Evolutionary conservation across 92 coral and sea anemone species (phyloP).

Genomic region (Plumapathes pennacea): DNA sequence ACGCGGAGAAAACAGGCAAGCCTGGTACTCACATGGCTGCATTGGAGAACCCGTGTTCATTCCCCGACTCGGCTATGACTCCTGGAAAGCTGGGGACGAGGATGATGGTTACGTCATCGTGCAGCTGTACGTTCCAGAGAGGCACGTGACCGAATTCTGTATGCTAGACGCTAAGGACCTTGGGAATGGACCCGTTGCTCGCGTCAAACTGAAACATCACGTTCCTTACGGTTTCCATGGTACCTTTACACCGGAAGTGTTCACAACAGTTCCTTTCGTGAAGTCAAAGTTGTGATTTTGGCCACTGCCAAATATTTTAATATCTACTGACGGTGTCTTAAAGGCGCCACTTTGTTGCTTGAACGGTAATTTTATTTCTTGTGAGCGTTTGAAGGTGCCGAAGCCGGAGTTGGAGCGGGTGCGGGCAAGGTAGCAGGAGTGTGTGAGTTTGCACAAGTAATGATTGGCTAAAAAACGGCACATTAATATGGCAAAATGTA

Average conservation of each 20-base stretch:
- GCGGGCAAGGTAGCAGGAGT: too few species aligned
- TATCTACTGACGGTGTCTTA: neutral
- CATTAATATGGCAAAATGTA: too few species aligned
- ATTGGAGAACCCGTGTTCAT: constrained; percentile 87
- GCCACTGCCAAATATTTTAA: neutral
- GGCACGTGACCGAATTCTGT: constrained; percentile 84
- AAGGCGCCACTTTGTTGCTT: too few species aligned
- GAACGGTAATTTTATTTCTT: too few species aligned
- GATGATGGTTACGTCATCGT: constrained; percentile 91
- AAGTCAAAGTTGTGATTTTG: constrained; percentile 42
- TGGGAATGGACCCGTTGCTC: constrained; percentile 75
- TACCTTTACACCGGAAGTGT: constrained; percentile 82
- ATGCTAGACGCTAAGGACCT: constrained; percentile 83
- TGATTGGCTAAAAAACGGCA: too few species aligned
- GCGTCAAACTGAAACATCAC: constrained; percentile 78
- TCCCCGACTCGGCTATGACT: constrained; percentile 82
- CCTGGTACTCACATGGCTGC: constrained; percentile 86
- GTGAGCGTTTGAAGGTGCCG: neutral
- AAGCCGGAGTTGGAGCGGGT: neutral
- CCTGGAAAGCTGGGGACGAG: constrained; percentile 78
- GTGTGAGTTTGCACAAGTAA: too few species aligned
- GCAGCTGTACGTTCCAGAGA: constrained; percentile 79
- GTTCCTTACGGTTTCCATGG: constrained; percentile 91
- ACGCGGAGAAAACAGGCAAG: constrained; percentile 44
- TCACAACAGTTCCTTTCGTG: constrained; percentile 29